phyloP scores from a whole-genome alignment of 2,797 vertebrate species.

The Myotis vivesi region DNA sequence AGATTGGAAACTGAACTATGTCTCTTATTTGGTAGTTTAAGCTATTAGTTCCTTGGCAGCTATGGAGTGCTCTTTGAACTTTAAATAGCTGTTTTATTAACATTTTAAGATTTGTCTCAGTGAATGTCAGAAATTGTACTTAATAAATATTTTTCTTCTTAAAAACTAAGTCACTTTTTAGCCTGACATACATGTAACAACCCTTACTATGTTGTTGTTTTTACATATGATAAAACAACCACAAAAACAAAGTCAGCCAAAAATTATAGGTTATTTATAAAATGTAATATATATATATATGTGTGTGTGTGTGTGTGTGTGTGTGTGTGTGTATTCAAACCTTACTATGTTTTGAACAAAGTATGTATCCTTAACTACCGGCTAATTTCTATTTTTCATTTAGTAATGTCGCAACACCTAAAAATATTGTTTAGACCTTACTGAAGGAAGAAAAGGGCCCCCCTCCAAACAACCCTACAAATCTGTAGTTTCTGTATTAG shows the following conservation, averaged over 20 bases:
- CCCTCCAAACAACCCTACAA: not conserved
- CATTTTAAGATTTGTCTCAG: slow-evolving; percentile 72
- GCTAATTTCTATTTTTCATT: slow-evolving; percentile 59
- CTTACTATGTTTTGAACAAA: slow-evolving; percentile 58
- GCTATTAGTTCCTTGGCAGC: slow-evolving; percentile 71
- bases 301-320: too few relatives aligned
- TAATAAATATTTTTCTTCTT: slow-evolving; percentile 70
- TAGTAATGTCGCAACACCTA: slow-evolving; percentile 29
- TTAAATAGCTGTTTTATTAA: slow-evolving; percentile 75
- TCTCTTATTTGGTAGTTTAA: slow-evolving; percentile 69
- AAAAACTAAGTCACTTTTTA: slow-evolving; percentile 59
- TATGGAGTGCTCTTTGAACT: slow-evolving; percentile 70
- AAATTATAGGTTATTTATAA: too few relatives aligned
- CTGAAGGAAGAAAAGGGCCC: slow-evolving; percentile 16
- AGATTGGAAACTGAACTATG: slow-evolving; percentile 53
- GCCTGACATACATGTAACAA: slow-evolving; percentile 36
- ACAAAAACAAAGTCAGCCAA: too few relatives aligned
- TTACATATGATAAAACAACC: too few relatives aligned
- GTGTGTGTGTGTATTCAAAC: not conserved
- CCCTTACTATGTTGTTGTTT: slow-evolving; percentile 39
- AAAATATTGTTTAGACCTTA: slow-evolving; percentile 36
- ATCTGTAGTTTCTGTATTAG: slow-evolving; percentile 46
- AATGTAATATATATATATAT: too few relatives aligned
- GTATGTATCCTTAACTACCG: slow-evolving; percentile 14
- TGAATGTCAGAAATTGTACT: slow-evolving; percentile 69